phyloP scores from a whole-genome alignment of 1,140 invertebrate genomes.

The Papilio aristodemus region DNA sequence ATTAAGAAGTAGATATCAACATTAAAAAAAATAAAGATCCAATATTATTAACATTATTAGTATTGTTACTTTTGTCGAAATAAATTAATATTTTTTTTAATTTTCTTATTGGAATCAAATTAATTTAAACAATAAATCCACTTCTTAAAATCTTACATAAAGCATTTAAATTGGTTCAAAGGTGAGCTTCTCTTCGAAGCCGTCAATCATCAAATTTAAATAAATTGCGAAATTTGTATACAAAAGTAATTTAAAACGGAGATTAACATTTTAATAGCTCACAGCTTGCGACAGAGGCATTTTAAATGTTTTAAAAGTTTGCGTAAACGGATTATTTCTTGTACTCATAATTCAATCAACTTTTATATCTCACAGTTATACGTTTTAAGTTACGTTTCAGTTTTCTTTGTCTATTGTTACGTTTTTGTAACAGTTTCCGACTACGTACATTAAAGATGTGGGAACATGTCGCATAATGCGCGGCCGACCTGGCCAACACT shows the following conservation, averaged over 20 bases:
- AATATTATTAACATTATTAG: no score
- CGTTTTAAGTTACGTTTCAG: constrained; percentile 62
- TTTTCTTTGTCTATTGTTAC: constrained; percentile 63
- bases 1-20: neutral
- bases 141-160: neutral
- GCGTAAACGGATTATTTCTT: constrained; percentile 28
- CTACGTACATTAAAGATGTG: constrained; percentile 67
- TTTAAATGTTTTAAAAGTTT: neutral
- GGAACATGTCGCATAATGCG: constrained; percentile 42
- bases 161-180: constrained; percentile 3
- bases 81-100: neutral
- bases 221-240: constrained; percentile 13
- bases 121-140: neutral
- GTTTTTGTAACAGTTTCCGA: constrained; percentile 71
- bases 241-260: neutral
- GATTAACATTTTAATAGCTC: constrained; percentile 23
- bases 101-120: neutral
- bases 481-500: constrained; percentile 28
- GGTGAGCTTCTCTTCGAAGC: neutral
- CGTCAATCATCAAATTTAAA: constrained; percentile 8
- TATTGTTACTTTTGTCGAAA: no score
- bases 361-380: constrained; percentile 58
- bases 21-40: no score
- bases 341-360: constrained; percentile 52
- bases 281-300: neutral